phyloP scores from a whole-genome alignment of 2,888 invertebrate genomes.

The Crepidodera aurea region DNA sequence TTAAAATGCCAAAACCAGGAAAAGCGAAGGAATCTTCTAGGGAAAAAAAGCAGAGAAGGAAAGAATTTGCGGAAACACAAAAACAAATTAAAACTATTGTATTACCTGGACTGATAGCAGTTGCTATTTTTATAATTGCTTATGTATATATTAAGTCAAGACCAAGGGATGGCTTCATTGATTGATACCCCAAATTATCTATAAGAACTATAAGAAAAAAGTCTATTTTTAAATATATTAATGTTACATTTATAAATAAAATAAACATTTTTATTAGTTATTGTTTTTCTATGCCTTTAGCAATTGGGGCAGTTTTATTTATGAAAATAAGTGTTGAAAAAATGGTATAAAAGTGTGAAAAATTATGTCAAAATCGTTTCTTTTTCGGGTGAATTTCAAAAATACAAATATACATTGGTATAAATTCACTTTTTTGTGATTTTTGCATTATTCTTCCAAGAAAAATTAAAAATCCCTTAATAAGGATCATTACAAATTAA shows the following conservation, averaged over 20 bases:
- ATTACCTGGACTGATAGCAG: conserved; percentile 74
- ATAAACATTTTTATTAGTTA: no score
- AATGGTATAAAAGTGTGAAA: no score
- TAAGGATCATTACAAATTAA: no score
- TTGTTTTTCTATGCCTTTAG: no score
- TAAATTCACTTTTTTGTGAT: no score
- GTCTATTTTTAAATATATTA: conserved; percentile 17
- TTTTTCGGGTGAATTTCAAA: no score
- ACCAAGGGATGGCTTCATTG: conserved; percentile 61
- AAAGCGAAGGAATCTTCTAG: conserved; percentile 83
- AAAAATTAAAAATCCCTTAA: no score
- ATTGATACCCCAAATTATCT: conserved; percentile 36
- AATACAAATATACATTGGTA: no score
- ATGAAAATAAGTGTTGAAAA: no score
- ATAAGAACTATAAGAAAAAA: conserved; percentile 6
- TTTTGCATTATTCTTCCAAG: no score
- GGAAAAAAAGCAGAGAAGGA: conserved; percentile 85
- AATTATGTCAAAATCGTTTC: no score
- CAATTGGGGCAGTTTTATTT: no score
- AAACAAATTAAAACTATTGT: conserved; percentile 82
- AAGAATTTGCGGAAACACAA: conserved; percentile 82
- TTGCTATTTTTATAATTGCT: conserved; percentile 75
- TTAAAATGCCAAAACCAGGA: conserved; percentile 76
- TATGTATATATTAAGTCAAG: conserved; percentile 85
- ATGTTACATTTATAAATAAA: conserved; percentile 8